These are phyloP conservation scores for Drymodes brunneopygia DNA, from an alignment of 2,113 vertebrate species.

Conservation along the genomic window DNA sequence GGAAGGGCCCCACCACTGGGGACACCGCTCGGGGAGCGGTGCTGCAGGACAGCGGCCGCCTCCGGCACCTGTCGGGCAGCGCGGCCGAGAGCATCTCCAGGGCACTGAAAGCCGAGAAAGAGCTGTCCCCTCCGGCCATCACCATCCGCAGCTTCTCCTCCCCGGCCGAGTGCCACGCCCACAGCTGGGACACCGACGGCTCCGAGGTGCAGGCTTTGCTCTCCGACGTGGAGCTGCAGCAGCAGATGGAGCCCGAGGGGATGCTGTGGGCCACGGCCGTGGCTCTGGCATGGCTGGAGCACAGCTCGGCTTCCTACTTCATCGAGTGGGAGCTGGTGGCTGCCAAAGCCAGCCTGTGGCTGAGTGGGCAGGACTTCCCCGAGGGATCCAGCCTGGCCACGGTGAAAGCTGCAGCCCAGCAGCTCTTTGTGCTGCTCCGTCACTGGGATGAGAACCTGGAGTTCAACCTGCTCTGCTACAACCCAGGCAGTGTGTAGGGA, in stretches of 20 bases:
- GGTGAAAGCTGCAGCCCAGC: conserved; percentile 86
- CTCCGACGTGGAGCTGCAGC: background rate
- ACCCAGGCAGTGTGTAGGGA: conserved; percentile 83
- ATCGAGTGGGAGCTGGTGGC: conserved; percentile 94
- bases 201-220: background rate
- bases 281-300: conserved; percentile 93
- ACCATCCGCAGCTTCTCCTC: conserved; percentile 36
- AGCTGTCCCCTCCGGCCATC: conserved; percentile 11
- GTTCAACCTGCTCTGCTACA: conserved; percentile 94
- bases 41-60: background rate
- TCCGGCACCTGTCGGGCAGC: background rate
- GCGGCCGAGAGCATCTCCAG: background rate
- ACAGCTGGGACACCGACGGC: conserved; percentile 1
- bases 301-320: conserved; percentile 90
- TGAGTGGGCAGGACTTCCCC: conserved; percentile 80
- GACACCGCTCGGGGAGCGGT: fast-evolving
- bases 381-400: conserved; percentile 76
- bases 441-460: conserved; percentile 98
- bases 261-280: conserved; percentile 93
- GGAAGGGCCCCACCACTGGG: background rate
- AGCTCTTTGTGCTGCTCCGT: conserved; percentile 93
- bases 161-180: background rate
- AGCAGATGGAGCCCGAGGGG: conserved; percentile 71
- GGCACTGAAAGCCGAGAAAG: conserved; percentile 25
- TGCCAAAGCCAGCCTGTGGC: conserved; percentile 90